Evolutionary conservation across 2,888 invertebrate species (phyloP).

Genomic region (Synergus laeviventris): DNA sequence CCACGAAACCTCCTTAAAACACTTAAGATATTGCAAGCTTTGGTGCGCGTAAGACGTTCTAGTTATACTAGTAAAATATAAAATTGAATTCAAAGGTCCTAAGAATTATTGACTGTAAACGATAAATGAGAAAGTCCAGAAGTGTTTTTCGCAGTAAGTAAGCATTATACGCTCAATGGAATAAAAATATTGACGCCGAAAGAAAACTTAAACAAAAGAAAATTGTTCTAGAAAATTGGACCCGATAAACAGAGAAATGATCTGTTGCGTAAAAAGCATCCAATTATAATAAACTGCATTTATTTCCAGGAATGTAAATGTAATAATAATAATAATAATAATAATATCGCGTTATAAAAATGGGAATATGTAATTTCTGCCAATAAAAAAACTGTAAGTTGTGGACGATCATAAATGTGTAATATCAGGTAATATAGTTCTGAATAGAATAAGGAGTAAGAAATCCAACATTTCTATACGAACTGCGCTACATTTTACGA

Average conservation of each 20-base stretch:
- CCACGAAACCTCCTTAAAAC: too few species aligned
- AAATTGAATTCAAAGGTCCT: background rate
- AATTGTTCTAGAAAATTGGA: constrained; percentile 22
- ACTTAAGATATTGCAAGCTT: too few species aligned
- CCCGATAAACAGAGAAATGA: constrained; percentile 6
- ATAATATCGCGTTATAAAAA: constrained; percentile 20
- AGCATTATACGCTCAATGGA: background rate
- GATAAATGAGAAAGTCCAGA: background rate
- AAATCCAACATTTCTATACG: constrained; percentile 1
- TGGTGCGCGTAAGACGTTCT: too few species aligned
- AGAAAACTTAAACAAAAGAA: background rate
- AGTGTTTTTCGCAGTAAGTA: background rate
- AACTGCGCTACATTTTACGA: background rate
- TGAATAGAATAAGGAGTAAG: constrained; percentile 12
- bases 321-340: constrained; percentile 20
- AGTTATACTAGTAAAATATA: background rate
- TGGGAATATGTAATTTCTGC: constrained; percentile 13
- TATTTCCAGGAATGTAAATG: constrained; percentile 21
- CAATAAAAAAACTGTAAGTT: constrained; percentile 26
- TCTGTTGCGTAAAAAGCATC: constrained; percentile 23
- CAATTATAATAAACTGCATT: background rate
- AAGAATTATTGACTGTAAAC: background rate
- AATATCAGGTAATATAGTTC: constrained; percentile 6
- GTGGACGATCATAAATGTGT: constrained; percentile 20
- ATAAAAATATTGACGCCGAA: background rate